Evolutionary conservation across 2,888 invertebrate species (phyloP), one percentile per base, ranked within the genome.

Genomic region (Xestobium rufovillosum): DNA sequence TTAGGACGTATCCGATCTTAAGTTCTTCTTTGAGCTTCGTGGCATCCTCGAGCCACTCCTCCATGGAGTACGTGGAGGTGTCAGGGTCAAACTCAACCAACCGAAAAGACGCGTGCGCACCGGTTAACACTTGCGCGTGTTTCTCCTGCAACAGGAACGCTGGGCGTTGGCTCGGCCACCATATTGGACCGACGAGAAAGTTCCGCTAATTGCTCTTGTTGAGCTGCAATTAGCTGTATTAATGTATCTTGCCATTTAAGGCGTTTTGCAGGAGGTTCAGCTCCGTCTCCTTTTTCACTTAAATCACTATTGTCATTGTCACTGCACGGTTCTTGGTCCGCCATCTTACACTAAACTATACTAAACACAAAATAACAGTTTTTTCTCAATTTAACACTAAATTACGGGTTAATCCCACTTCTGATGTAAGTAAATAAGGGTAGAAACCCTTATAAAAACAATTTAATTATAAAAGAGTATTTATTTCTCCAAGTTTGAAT

Each of bases 181-280:
- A 37, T 32, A 13, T 37, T 37, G 11, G 16, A 3, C 17, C 32
- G 31, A 9, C 15, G 26, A 4, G 32, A 11, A n/a, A 37, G 26
- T 28, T 14, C 6, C n/a, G 1, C 14, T 15, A 37, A 19, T 26
- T 37, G 32, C 14, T 38, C 12, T 15, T 36, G 36, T 32, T 37
- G 37, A 4, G 15, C 12, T 2, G 38, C 15, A 4, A 38, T 33
- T 27, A 38, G 26, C 2, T 28, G 8, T 23, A 23, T 23, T 23
- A 23, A 23, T 23, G 6, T 6, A 6, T 23, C 23, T n/a, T 23
- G 23, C 23, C n/a, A n/a, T n/a, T 23, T 31, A 31, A 31, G 15
- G 14, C 17, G 11, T 33, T 28, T 33, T 26, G 33, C 10, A 33
- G 6, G n/a, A 13, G 11, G 10, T 4, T 13, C 16, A 35, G 8